Evolutionary conservation across 2,113 vertebrate species (phyloP).

Genomic region (Pterocles orientalis): DNA sequence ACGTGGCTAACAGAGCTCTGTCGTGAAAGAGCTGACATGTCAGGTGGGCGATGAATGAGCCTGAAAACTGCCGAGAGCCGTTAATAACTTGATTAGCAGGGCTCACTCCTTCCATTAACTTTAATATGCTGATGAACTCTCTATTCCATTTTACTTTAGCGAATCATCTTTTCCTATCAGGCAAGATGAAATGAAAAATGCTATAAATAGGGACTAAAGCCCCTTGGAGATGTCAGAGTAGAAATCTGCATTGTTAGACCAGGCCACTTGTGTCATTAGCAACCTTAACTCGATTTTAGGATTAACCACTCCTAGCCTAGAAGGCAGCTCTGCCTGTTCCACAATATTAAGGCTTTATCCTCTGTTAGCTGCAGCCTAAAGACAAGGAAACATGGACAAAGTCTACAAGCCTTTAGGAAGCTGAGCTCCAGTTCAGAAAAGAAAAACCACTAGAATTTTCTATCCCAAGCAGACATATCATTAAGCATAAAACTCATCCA

Average conservation of each 20-base stretch:
- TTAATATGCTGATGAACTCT: constrained; percentile 37
- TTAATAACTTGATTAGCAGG: constrained; percentile 17
- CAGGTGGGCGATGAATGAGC: neutral
- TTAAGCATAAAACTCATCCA: neutral
- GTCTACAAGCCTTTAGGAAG: neutral
- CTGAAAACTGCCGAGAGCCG: neutral
- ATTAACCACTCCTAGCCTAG: neutral
- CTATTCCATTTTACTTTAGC: neutral
- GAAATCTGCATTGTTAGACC: neutral
- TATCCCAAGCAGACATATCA: neutral
- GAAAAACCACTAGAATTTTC: neutral
- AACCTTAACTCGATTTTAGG: neutral
- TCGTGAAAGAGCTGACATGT: neutral
- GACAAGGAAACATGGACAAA: neutral
- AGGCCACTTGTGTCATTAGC: neutral
- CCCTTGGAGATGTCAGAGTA: neutral
- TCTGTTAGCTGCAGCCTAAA: neutral
- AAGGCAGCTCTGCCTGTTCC: neutral
- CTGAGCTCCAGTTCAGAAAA: neutral
- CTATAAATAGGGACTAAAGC: constrained; percentile 25
- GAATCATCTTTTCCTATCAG: constrained; percentile 28
- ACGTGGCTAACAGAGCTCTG: neutral
- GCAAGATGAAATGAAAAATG: constrained; percentile 17
- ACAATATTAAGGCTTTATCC: neutral
- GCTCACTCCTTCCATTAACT: constrained; percentile 33